Evolutionary conservation across 2,113 vertebrate genomes (phyloP).

Genomic region (Noctilio leporinus): DNA sequence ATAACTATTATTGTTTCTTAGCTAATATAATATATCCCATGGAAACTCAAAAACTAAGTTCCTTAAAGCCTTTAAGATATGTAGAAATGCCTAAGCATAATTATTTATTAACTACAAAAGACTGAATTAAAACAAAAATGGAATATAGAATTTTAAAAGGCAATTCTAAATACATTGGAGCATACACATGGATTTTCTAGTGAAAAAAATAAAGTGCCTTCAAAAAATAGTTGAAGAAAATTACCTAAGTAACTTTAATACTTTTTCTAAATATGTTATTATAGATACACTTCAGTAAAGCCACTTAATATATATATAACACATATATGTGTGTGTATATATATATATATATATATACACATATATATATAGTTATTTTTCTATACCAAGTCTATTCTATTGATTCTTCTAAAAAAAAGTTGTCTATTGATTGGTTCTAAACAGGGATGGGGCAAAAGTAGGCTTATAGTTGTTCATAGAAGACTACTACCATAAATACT

Average conservation of each 20-base stretch:
- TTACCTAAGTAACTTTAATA: background rate
- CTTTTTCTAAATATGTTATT: background rate
- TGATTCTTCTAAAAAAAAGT: constrained; percentile 9
- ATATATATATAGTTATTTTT: background rate
- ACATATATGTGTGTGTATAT: no score
- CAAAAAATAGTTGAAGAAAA: background rate
- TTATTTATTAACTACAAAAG: constrained; percentile 6
- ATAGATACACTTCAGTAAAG: background rate
- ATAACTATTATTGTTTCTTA: constrained; percentile 7
- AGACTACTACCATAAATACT: no score
- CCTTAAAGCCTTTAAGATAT: constrained; percentile 1
- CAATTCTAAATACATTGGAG: background rate
- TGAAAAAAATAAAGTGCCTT: background rate
- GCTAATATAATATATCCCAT: constrained; percentile 22
- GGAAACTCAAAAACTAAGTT: background rate
- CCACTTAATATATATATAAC: background rate
- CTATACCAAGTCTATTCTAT: background rate
- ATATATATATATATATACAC: background rate
- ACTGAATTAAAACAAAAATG: background rate
- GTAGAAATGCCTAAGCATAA: background rate
- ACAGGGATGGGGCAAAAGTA: background rate
- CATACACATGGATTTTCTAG: background rate
- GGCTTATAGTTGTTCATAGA: no score
- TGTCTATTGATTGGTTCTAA: no score
- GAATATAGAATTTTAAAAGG: background rate